A percentile compares a stretch with the other conserved stretches of the same genome.
phyloP scores from a whole-genome alignment of 2,113 vertebrate species.

The Oreochromis niloticus region DNA sequence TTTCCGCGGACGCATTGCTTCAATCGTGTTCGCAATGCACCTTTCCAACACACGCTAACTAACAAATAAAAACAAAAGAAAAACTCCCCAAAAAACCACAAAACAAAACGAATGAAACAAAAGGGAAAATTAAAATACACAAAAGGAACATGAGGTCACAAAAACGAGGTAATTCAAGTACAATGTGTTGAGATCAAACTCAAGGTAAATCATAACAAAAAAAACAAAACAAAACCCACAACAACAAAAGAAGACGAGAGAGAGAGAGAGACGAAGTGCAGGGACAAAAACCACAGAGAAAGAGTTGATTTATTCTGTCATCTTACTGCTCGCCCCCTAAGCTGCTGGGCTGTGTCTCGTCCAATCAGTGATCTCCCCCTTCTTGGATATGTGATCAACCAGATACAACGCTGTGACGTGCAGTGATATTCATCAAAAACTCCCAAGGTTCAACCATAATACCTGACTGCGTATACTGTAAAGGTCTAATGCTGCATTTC shows the following conservation, averaged over 20 bases:
- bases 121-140: slow-evolving; percentile 51
- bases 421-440: slow-evolving; percentile 20
- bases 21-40: slow-evolving; percentile 44
- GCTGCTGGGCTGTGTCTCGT: slow-evolving; percentile 47
- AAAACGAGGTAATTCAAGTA: slow-evolving; percentile 97
- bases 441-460: background rate
- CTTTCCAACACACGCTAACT: slow-evolving; percentile 16
- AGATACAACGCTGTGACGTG: slow-evolving; percentile 7
- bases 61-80: background rate
- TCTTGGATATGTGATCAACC: slow-evolving; percentile 33
- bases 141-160: slow-evolving; percentile 89
- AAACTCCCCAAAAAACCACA: background rate
- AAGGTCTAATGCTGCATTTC: slow-evolving; percentile 12
- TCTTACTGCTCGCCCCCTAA: slow-evolving; percentile 43
- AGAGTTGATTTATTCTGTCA: slow-evolving; percentile 62
- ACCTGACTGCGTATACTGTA: background rate
- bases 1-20: slow-evolving; percentile 35
- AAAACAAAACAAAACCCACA: background rate
- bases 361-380: slow-evolving; percentile 37
- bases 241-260: slow-evolving; percentile 61
- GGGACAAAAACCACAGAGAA: slow-evolving; percentile 63
- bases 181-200: slow-evolving; percentile 84
- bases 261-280: slow-evolving; percentile 47
- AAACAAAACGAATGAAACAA: slow-evolving; percentile 29
- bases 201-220: slow-evolving; percentile 61